Conservation (phyloP, 2,888 invertebrate species). For the Sialis fuliginosa region DNA sequence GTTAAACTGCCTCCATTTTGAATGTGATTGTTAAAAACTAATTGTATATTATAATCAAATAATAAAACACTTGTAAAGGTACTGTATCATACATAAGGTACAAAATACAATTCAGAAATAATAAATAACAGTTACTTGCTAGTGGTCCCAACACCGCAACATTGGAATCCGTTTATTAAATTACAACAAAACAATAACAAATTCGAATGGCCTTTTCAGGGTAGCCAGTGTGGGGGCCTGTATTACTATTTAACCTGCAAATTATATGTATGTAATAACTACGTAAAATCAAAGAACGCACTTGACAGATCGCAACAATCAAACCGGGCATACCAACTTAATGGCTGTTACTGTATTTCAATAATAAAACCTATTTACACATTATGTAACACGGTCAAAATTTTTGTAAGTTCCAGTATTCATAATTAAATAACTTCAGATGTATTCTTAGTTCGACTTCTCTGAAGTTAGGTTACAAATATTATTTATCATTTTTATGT, state of each 20-base stretch:
- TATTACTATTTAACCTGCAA: slow-evolving; percentile 16
- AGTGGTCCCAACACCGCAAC: slow-evolving; percentile 1
- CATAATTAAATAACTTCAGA: too few species aligned
- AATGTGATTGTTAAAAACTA: too few species aligned
- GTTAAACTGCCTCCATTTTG: too few species aligned
- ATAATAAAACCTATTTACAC: too few species aligned
- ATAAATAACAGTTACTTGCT: neutral
- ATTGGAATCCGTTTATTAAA: slow-evolving; percentile 1
- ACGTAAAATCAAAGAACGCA: neutral
- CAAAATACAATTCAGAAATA: neutral
- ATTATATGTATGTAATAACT: neutral
- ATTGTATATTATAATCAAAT: too few species aligned
- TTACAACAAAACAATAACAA: neutral
- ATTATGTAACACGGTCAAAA: too few species aligned
- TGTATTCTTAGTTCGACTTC: too few species aligned
- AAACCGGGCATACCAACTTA: slow-evolving; percentile 5
- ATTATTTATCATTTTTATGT: too few species aligned
- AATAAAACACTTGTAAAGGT: too few species aligned
- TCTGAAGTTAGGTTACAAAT: too few species aligned
- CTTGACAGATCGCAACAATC: slow-evolving; percentile 5
- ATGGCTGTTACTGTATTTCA: neutral
- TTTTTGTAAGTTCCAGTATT: too few species aligned
- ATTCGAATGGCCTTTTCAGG: neutral
- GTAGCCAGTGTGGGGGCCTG: too few species aligned
- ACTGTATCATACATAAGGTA: neutral